Percentiles rank a stretch among this genome's conserved stretches.
Conservation (phyloP, 1,140 invertebrate species). For the Drosophila insularis region DNA sequence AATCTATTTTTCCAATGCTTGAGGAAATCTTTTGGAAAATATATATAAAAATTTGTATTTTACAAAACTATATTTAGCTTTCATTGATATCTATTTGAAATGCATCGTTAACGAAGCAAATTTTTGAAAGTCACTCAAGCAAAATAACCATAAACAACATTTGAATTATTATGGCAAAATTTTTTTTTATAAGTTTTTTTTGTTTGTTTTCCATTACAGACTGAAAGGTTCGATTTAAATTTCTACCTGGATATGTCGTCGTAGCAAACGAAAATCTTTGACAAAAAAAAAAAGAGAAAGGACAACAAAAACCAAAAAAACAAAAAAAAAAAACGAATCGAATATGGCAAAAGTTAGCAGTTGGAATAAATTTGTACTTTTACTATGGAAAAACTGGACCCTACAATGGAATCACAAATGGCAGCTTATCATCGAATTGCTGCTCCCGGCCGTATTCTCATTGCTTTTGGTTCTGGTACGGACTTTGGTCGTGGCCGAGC, state of each 20-base stretch:
- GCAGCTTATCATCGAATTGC: conserved; percentile 88
- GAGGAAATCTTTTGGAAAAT: no score
- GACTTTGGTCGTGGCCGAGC: conserved; percentile 83
- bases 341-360: conserved; percentile 70
- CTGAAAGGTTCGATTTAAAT: neutral
- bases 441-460: conserved; percentile 88
- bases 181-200: neutral
- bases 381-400: conserved; percentile 94
- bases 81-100: no score
- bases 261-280: neutral
- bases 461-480: conserved; percentile 87
- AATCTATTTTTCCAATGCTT: no score
- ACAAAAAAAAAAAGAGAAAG: neutral
- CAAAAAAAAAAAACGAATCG: neutral
- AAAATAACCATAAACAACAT: no score
- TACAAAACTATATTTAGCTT: no score
- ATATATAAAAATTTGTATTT: no score
- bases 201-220: neutral
- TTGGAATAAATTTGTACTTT: conserved; percentile 85
- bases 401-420: conserved; percentile 89
- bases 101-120: no score
- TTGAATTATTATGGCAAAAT: no score
- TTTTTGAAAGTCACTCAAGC: no score
- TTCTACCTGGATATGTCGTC: neutral
- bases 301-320: neutral